Evolutionary conservation across 2,113 vertebrate species (phyloP).

Genomic region (Lathamus discolor): DNA sequence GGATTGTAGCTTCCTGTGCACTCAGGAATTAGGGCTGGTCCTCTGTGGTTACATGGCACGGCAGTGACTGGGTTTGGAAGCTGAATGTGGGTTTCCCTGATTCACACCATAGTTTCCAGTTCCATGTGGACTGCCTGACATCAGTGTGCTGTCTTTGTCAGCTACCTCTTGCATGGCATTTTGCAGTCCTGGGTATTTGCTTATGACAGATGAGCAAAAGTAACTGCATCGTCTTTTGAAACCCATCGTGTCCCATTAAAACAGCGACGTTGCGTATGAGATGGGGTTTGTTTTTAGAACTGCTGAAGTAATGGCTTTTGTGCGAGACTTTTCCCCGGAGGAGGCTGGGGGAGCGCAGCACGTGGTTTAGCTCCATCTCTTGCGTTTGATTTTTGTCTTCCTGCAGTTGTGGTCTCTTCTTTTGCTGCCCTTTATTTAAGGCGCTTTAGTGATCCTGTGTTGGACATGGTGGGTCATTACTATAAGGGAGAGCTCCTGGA

Average conservation of each 20-base stretch:
- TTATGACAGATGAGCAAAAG: neutral
- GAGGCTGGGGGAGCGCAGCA: neutral
- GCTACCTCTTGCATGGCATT: fast-evolving
- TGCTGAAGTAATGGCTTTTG: slow-evolving; percentile 31
- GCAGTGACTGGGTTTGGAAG: neutral
- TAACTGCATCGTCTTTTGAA: neutral
- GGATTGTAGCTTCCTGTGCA: neutral
- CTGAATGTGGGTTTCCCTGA: neutral
- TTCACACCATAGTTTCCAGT: neutral
- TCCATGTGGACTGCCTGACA: fast-evolving
- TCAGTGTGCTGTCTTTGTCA: neutral
- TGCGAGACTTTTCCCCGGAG: neutral
- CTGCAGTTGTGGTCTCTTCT: neutral
- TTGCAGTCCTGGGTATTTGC: neutral
- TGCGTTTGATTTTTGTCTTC: neutral
- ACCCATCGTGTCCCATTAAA: neutral
- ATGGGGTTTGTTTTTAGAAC: neutral
- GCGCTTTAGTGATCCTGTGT: neutral
- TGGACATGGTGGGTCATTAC: fast-evolving
- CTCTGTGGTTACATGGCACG: neutral
- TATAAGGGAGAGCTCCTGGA: neutral
- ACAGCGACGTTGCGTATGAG: fast-evolving
- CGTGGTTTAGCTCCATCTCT: neutral
- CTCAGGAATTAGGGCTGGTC: neutral
- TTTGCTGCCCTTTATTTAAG: neutral